A percentile compares a stretch with the other conserved stretches of the same genome.
These are phyloP conservation scores for Heteromormyrus szaboi DNA, from an alignment of 2,797 vertebrate genomes.

Conservation along the genomic window DNA sequence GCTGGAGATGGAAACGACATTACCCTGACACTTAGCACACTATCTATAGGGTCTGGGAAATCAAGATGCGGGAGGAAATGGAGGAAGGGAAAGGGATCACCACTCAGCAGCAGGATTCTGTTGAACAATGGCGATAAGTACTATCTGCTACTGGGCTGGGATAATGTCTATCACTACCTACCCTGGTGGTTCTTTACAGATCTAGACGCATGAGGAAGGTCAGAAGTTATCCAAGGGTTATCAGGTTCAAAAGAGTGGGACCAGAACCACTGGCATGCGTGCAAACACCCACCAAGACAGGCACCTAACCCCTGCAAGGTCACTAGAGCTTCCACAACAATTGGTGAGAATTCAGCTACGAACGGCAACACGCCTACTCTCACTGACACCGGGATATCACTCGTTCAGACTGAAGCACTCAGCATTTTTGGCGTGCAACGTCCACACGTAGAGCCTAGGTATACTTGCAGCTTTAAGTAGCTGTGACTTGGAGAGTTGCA, in stretches of 20 bases:
- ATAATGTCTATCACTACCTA: slow-evolving; percentile 10
- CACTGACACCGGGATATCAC: background rate
- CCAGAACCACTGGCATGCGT: background rate
- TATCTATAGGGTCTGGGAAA: slow-evolving; percentile 7
- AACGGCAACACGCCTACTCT: background rate
- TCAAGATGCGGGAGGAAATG: background rate
- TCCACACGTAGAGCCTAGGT: background rate
- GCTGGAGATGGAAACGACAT: background rate
- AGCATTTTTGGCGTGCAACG: background rate
- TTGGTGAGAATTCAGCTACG: background rate
- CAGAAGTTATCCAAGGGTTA: slow-evolving; percentile 24
- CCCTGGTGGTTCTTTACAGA: slow-evolving; percentile 8
- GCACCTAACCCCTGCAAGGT: background rate
- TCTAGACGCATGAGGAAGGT: background rate
- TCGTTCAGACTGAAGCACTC: background rate
- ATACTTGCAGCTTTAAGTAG: background rate
- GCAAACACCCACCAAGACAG: background rate
- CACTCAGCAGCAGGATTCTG: background rate
- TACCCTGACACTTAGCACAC: background rate
- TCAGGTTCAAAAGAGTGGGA: background rate
- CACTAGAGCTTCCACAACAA: background rate
- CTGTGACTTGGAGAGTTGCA: background rate
- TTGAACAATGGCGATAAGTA: slow-evolving; percentile 1
- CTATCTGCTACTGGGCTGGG: slow-evolving; percentile 9
- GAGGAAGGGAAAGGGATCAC: background rate